Evolutionary conservation across 2,888 invertebrate genomes (phyloP), one percentile per base, ranked within the genome.

Genomic region (Mesoligia furuncula): DNA sequence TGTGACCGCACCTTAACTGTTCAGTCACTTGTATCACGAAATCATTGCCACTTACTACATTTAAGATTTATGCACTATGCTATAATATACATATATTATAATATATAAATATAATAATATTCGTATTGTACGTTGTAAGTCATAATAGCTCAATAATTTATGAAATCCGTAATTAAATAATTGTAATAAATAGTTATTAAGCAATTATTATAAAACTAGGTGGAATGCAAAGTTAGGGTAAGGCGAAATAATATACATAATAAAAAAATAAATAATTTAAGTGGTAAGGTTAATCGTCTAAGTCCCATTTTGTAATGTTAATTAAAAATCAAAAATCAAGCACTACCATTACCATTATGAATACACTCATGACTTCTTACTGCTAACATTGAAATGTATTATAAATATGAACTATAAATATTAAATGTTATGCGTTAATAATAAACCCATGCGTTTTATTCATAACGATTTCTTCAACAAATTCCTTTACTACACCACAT

Each of bases 391-490:
- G 95, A 95, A 97, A 96, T 97, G 97, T 97, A 97, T 95, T 95
- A 97, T 97, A 97, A 95, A 96, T 95, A 96, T 97, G 95, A 97
- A 96, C 95, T 97, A 97, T 97, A 96, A 97, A 96, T 96, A 97
- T 96, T 97, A 97, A 97, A 97, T 97, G 97, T 97, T 97, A 97
- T 97, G 97, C 97, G 97, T 97, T 97, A 97, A 97, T 97, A 97
- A 97, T 97, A 97, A 92, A 93, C 68, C 73, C 51, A 36, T 77
- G 92, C 77, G 93, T 95, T 95, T 96, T 88, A 94, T 95, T 96
- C 76, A 80, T 61, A 59, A 70, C 45, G 20, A 17, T 70, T 68
- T 39, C 15, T 72, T 61, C 9, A 51, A 62, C 51, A 54, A 24
- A 24, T 27, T 45, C 24, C 75, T 13, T 27, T 17, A n/a, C 42